phyloP scores from a whole-genome alignment of 2,113 vertebrate species.

The Polypterus bichir region DNA sequence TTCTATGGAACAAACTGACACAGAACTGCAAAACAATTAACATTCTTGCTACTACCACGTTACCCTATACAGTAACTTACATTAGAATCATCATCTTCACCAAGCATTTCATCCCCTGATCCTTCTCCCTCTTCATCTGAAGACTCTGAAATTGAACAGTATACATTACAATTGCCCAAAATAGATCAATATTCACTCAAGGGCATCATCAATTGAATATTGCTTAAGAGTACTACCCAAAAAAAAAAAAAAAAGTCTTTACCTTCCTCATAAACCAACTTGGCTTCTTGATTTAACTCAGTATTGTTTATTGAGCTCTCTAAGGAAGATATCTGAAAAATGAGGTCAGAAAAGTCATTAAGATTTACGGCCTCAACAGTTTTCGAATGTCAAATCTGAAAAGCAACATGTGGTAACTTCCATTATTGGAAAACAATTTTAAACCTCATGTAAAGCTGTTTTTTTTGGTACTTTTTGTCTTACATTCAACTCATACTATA shows the following conservation, averaged over 20 bases:
- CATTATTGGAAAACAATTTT: not conserved
- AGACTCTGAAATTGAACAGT: constrained; percentile 37
- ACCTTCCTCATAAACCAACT: constrained; percentile 93
- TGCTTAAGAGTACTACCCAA: not conserved
- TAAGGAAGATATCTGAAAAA: constrained; percentile 61
- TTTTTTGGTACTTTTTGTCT: not conserved
- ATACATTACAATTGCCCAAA: constrained; percentile 7
- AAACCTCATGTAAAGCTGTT: not conserved
- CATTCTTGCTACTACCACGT: no score
- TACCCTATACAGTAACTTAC: constrained; percentile 30
- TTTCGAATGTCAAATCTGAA: not conserved
- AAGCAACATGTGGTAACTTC: not conserved
- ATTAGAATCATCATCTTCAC: constrained; percentile 41
- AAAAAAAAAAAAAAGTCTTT: constrained; percentile 20
- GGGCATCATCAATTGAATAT: constrained; percentile 2
- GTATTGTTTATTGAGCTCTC: constrained; percentile 36
- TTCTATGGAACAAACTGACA: not conserved
- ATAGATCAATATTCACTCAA: not conserved
- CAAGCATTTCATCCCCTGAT: constrained; percentile 48
- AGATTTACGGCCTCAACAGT: not conserved
- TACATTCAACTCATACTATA: not conserved
- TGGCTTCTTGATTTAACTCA: constrained; percentile 66
- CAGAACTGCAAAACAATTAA: not conserved
- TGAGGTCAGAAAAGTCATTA: constrained; percentile 20
- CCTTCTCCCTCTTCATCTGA: constrained; percentile 49